A percentile compares a stretch with the other conserved stretches of the same genome.
Evolutionary conservation across 2,113 vertebrate species (phyloP).

Genomic region (Callocephalon fimbriatum): DNA sequence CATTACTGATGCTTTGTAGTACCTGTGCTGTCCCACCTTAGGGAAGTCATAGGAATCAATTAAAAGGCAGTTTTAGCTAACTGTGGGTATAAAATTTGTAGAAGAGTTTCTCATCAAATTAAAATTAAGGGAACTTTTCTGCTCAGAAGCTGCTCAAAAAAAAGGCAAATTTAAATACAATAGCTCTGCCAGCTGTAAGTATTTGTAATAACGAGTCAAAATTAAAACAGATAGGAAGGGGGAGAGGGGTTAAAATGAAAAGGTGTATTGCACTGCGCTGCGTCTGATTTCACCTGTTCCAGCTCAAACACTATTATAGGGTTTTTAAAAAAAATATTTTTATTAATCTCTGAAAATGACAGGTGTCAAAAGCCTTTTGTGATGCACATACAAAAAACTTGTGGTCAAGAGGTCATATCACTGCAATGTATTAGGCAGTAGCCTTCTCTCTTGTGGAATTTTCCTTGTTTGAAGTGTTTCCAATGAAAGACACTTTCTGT

Average conservation of each 20-base stretch:
- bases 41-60: neutral
- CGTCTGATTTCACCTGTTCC: constrained; percentile 74
- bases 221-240: constrained; percentile 77
- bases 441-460: constrained; percentile 74
- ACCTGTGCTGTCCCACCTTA: neutral
- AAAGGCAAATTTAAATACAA: constrained; percentile 82
- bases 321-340: constrained; percentile 27
- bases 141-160: constrained; percentile 76
- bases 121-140: constrained; percentile 79
- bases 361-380: constrained; percentile 75
- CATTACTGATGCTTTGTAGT: neutral
- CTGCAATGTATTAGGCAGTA: constrained; percentile 72
- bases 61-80: neutral
- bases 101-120: constrained; percentile 72
- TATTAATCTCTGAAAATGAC: constrained; percentile 78
- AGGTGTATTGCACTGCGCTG: constrained; percentile 72
- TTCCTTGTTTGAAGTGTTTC: constrained; percentile 76
- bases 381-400: constrained; percentile 70
- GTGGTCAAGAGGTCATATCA: constrained; percentile 63
- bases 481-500: constrained; percentile 68
- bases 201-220: constrained; percentile 80
- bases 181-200: constrained; percentile 74
- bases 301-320: constrained; percentile 10
- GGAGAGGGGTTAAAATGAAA: constrained; percentile 64
- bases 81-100: neutral